A percentile compares a stretch with the other conserved stretches of the same genome.
phyloP scores from a whole-genome alignment of 2,797 vertebrate genomes.

The Neomorphus geoffroyi region DNA sequence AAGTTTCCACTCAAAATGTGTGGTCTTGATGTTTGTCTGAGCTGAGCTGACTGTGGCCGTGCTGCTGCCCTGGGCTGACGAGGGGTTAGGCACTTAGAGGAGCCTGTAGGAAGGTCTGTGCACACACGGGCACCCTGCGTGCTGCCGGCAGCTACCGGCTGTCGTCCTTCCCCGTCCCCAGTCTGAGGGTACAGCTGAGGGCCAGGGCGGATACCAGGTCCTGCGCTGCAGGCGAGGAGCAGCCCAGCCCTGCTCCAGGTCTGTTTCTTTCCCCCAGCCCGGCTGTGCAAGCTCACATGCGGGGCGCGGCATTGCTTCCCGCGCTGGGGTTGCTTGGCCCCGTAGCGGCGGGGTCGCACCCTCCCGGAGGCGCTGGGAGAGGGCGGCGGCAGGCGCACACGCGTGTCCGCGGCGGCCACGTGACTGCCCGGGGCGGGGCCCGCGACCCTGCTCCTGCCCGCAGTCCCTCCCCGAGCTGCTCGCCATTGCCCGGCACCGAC shows the following conservation, averaged over 20 bases:
- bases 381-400: no score
- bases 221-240: fast-evolving
- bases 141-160: fast-evolving
- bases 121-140: fast-evolving
- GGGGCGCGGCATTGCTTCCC: no score
- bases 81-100: no score
- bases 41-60: not conserved
- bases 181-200: no score
- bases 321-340: not conserved
- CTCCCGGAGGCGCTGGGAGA: no score
- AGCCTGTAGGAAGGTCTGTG: not conserved
- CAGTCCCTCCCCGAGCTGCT: fast-evolving
- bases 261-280: not conserved
- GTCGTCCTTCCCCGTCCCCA: no score
- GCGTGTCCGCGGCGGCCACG: not conserved
- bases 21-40: no score
- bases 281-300: no score
- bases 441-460: fast-evolving
- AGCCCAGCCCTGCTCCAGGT: fast-evolving
- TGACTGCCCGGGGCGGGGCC: not conserved
- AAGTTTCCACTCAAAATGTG: no score
- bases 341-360: no score
- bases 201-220: fast-evolving
- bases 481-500: not conserved
- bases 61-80: no score